Base-by-base conservation (phyloP, 2,113 vertebrate species). In the Zosterops japonicus region DNA sequence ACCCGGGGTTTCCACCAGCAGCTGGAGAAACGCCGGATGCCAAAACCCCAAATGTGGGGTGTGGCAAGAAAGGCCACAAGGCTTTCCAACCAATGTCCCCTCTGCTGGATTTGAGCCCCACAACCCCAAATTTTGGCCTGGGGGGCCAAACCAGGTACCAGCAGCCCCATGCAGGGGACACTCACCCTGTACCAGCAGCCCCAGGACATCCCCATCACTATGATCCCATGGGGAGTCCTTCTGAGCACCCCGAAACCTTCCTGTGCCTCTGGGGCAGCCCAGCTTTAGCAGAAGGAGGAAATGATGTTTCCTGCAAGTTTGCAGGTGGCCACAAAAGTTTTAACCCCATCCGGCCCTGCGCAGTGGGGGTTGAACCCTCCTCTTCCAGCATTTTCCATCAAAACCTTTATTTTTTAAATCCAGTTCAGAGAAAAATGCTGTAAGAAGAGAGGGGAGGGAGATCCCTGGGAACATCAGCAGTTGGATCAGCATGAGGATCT, bases 281-380 rank as follows among this genome's bases (percentile, higher is more conserved):
- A 46, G 50, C 24, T 84, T 61, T 67, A 63, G 85, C 89, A 95
- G 74, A 86, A 92, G 59, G 39, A 93, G 93, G 94, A 96, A 96
- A 24, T 1, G 36, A 61, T 60, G 41, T 28, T 94, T 95, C 93
- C 94, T 90, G 86, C 46, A 10, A 60, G 57, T 46, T 46, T 33
- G 57, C n/a, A 77, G 65, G 88, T 44, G 0, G 56, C 55, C 24
- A 9, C 88, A 70, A n/a, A 42, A 6, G 5, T 31, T 63, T 80
- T 56, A 94, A 94, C 70, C 70, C 88, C 80, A 44, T 87, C 57
- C 12, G 6, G 52, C 83, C 74, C 59, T 39, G 44, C 4, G 27
- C 9, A 12, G 15, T 6, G 4, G 18, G 47, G 20, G 17, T 24
- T 8, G 5, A 67, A 16, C 79, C 44, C 28, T 79, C n/a, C 27